Base-by-base conservation (phyloP, 2,797 vertebrate genomes). In the Anguilla anguilla region DNA sequence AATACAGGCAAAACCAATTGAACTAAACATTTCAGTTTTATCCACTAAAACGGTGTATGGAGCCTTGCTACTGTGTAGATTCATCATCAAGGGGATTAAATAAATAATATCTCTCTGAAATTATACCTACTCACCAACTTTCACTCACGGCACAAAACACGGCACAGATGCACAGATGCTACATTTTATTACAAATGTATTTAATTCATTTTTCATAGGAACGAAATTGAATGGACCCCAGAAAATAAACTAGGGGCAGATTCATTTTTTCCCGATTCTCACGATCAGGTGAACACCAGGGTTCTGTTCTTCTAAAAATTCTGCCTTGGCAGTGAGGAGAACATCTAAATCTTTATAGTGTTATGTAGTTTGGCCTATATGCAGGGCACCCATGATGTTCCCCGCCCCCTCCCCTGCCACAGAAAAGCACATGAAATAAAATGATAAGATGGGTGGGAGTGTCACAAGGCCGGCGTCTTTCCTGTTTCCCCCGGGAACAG, bases 311-410 rank as follows among this genome's bases (percentile, higher is more conserved):
- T 49, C 79, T 51, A 51, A 51, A 7, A n/a, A 19, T 51, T 51
- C 43, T 82, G 43, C 46, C 46, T 2, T n/a, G 43, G 79, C 79
- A 9, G 25, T 46, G 28, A 82, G 46, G 22, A 15, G 28, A n/a
- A 61, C 22, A 87, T 25, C 28, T 57, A 25, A 87, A 53, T 39
- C n/a, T 6, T 28, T 61, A 1, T 61, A 22, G 64, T 83, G 25
- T 53, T 82, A 82, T 83, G 43, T 46, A 25, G 57, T 67, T 31
- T 83, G 77, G 35, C 86, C 86, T 61, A 85, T 69, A 85, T 55
- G 15, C 43, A 61, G 57, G 22, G 22, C 57, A 81, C 83, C 59
- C 35, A 49, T 22, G 17, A n/a, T 6, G 43, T 17, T 77, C 28
- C 13, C 13, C 72, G 19, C 72, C 19, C 46, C 7, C n/a, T 51